Evolutionary conservation across 2,888 invertebrate genomes (phyloP).

Genomic region (Frankliniella fusca): DNA sequence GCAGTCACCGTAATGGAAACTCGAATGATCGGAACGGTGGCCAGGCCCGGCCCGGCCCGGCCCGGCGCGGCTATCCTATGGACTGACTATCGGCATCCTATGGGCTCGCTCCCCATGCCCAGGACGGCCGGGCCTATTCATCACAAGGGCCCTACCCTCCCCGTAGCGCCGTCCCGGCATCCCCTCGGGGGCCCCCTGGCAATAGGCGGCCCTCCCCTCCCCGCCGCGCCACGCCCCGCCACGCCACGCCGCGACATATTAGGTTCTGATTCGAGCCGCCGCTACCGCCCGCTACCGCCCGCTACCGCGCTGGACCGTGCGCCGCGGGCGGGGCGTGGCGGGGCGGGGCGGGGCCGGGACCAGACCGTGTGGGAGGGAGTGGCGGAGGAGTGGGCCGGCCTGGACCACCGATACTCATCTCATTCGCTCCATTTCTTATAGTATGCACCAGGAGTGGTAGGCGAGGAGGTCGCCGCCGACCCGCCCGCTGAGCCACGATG

Average conservation of each 20-base stretch:
- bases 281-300: conserved; percentile 21
- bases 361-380: neutral
- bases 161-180: neutral
- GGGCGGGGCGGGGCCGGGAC: no score
- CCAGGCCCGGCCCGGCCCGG: no score
- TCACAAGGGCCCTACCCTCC: neutral
- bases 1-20: conserved; percentile 5
- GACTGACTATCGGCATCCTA: no score
- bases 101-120: no score
- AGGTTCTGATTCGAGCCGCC: conserved; percentile 1
- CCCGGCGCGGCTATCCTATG: no score
- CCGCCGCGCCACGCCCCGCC: neutral
- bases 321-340: neutral
- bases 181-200: neutral
- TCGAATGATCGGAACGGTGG: conserved; percentile 11
- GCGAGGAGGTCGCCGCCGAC: no score
- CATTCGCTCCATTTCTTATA: neutral
- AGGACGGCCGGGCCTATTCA: neutral
- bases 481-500: no score
- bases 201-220: neutral
- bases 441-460: no score
- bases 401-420: neutral
- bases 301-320: neutral
- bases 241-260: neutral
- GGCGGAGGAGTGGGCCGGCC: neutral